These are phyloP conservation scores for Octomys mimax DNA, from an alignment of 2,797 vertebrate species.

Conservation along the genomic window DNA sequence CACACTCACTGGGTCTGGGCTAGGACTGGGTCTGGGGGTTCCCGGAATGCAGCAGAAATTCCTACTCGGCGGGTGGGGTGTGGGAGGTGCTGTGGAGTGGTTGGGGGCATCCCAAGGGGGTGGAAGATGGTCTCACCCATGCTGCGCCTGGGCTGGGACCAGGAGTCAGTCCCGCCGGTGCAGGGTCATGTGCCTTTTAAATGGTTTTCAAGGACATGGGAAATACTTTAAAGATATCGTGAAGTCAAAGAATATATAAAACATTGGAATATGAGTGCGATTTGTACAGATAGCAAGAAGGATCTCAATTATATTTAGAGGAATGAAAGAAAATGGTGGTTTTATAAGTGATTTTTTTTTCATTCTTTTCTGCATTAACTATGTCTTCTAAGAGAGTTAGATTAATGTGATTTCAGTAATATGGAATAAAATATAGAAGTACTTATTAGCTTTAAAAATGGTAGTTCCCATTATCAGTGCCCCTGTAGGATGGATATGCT, in stretches of 20 bases:
- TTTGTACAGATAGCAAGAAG: background rate
- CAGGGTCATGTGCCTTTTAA: background rate
- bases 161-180: too few species aligned
- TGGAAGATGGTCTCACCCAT: too few species aligned
- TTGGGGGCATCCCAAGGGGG: too few species aligned
- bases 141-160: too few species aligned
- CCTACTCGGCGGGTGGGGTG: too few species aligned
- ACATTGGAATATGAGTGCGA: background rate
- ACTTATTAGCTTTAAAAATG: background rate
- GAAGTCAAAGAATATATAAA: background rate
- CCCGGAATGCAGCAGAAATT: too few species aligned
- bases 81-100: too few species aligned
- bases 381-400: background rate
- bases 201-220: background rate
- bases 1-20: too few species aligned
- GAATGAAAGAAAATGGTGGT: background rate
- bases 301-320: background rate
- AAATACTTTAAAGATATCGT: background rate
- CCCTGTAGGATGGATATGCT: background rate
- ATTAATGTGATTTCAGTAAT: background rate
- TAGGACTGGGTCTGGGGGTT: too few species aligned
- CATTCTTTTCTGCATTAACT: background rate
- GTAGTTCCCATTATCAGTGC: background rate
- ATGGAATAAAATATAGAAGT: background rate
- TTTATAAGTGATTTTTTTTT: background rate